phyloP scores from a whole-genome alignment of 1,140 invertebrate species.

The Drosophila mayri region DNA sequence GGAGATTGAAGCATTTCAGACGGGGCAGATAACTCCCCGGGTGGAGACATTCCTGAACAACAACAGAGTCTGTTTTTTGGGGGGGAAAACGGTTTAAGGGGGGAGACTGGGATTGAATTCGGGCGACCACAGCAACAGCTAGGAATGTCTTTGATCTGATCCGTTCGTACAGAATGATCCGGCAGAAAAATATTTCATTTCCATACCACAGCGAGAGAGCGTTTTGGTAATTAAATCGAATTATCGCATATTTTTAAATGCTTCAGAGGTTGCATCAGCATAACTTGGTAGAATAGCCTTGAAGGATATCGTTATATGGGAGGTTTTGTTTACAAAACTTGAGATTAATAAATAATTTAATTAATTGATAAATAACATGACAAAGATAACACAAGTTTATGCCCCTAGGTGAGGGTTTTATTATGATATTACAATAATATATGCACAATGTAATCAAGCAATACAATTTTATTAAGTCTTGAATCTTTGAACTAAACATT shows the following conservation, averaged over 20 bases:
- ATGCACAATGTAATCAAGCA: too few relatives aligned
- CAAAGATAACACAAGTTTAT: neutral
- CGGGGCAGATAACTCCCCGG: slow-evolving; percentile 57
- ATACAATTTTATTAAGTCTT: too few relatives aligned
- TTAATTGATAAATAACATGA: neutral
- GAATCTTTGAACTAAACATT: too few relatives aligned
- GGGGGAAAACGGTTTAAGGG: neutral
- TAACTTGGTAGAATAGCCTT: neutral
- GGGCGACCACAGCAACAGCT: slow-evolving; percentile 69
- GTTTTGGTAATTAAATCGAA: slow-evolving; percentile 31
- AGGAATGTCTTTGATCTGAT: slow-evolving; percentile 78
- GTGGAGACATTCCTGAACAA: slow-evolving; percentile 66
- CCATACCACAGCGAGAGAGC: slow-evolving; percentile 5
- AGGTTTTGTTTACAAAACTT: neutral
- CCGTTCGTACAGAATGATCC: slow-evolving; percentile 71
- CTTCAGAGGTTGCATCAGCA: slow-evolving; percentile 1
- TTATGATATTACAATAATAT: neutral
- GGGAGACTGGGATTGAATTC: slow-evolving; percentile 20
- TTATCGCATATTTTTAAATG: slow-evolving; percentile 25
- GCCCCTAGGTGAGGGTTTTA: too few relatives aligned
- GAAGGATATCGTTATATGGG: neutral
- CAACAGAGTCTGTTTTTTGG: slow-evolving; percentile 14
- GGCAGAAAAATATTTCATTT: slow-evolving; percentile 47
- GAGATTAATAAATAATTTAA: neutral
- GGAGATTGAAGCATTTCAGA: slow-evolving; percentile 50